A percentile compares a stretch with the other conserved stretches of the same genome.
Conservation (phyloP, 2,797 vertebrate species). For the Pelobates cultripes region DNA sequence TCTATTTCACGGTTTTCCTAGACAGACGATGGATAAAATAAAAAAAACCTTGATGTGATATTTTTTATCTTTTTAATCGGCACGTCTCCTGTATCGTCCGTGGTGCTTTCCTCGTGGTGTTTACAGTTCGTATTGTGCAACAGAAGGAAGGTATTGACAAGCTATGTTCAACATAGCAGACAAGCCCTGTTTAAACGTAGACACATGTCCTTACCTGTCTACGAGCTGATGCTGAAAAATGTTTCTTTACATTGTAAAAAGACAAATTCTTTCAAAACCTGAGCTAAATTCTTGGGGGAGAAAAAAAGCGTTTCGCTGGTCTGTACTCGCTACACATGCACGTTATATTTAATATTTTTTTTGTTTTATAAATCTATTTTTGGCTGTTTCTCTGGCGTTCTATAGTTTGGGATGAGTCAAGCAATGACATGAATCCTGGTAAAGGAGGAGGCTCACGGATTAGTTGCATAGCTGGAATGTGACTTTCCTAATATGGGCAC, state of each 20-base stretch:
- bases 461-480: conserved; percentile 24
- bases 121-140: conserved; percentile 19
- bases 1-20: too few relatives aligned
- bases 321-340: not conserved
- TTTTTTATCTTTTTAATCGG: too few relatives aligned
- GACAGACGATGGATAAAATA: too few relatives aligned
- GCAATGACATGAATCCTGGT: conserved; percentile 31
- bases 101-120: too few relatives aligned
- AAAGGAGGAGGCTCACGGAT: conserved; percentile 33
- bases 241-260: not conserved
- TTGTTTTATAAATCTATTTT: not conserved
- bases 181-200: not conserved
- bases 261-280: not conserved
- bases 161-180: conserved; percentile 13
- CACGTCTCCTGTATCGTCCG: too few relatives aligned
- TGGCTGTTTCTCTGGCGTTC: not conserved
- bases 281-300: not conserved
- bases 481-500: conserved; percentile 14
- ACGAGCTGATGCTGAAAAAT: not conserved
- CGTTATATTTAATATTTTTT: not conserved
- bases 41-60: too few relatives aligned
- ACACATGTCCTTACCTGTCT: conserved; percentile 14
- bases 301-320: not conserved
- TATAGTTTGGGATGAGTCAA: conserved; percentile 10
- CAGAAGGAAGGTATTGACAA: not conserved